phyloP scores from a whole-genome alignment of 2,888 invertebrate genomes.

The Adineta ricciae region DNA sequence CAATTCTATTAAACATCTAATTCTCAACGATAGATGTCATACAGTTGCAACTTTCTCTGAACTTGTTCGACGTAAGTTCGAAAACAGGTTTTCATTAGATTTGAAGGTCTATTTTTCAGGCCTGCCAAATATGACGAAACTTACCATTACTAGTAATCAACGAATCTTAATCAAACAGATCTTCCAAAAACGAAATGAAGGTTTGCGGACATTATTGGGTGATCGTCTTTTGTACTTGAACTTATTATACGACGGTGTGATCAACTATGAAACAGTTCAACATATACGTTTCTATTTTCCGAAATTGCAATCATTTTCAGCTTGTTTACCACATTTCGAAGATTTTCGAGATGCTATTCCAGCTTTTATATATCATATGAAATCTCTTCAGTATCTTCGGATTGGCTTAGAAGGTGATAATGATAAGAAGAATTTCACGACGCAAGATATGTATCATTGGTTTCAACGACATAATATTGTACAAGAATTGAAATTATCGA shows the following conservation, averaged over 20 bases:
- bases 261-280: not conserved
- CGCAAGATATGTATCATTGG: not conserved
- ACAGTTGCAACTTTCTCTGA: not conserved
- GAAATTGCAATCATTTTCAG: not conserved
- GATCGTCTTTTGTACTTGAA: not conserved
- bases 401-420: not conserved
- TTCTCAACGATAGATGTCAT: not conserved
- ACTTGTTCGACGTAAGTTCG: not conserved
- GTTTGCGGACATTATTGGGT: not conserved
- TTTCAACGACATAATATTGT: not conserved
- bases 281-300: not conserved
- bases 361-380: not conserved
- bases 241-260: not conserved
- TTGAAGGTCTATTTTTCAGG: not conserved
- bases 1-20: not conserved
- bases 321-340: not conserved
- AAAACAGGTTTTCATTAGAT: too few species aligned
- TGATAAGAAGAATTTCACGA: not conserved
- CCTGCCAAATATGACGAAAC: not conserved
- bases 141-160: not conserved
- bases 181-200: not conserved
- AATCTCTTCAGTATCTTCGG: not conserved
- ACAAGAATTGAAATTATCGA: not conserved
- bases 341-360: not conserved
- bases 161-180: not conserved